Evolutionary conservation across 2,113 vertebrate genomes (phyloP).

Genomic region (Syrrhaptes paradoxus): DNA sequence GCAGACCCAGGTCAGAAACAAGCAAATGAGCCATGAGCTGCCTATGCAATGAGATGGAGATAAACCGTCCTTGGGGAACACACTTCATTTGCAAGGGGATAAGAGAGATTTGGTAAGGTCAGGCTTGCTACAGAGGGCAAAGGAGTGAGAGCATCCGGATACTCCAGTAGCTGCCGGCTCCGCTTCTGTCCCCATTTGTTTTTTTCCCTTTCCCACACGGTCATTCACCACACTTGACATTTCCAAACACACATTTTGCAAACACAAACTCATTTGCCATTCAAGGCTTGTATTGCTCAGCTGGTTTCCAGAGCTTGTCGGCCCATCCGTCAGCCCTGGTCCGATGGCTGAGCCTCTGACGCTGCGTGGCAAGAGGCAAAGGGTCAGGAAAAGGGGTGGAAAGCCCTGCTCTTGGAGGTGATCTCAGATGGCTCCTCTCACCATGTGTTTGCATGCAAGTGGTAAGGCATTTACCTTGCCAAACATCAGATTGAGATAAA

Average conservation of each 20-base stretch:
- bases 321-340: neutral
- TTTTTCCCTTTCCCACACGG: neutral
- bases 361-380: neutral
- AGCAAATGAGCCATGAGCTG: neutral
- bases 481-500: neutral
- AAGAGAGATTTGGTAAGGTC: neutral
- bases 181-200: neutral
- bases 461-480: neutral
- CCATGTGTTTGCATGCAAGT: neutral
- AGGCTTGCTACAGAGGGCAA: neutral
- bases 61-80: neutral
- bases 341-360: rapidly evolving
- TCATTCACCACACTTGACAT: neutral
- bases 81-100: neutral
- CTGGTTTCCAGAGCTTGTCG: neutral
- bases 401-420: neutral
- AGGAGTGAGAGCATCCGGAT: neutral
- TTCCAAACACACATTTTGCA: constrained; percentile 7
- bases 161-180: neutral
- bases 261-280: neutral
- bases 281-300: neutral
- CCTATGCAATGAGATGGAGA: neutral
- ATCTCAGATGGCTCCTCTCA: neutral
- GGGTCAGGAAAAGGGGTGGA: neutral
- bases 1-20: neutral